Conservation (phyloP, 2,113 vertebrate genomes). For the Zapus hudsonius region DNA sequence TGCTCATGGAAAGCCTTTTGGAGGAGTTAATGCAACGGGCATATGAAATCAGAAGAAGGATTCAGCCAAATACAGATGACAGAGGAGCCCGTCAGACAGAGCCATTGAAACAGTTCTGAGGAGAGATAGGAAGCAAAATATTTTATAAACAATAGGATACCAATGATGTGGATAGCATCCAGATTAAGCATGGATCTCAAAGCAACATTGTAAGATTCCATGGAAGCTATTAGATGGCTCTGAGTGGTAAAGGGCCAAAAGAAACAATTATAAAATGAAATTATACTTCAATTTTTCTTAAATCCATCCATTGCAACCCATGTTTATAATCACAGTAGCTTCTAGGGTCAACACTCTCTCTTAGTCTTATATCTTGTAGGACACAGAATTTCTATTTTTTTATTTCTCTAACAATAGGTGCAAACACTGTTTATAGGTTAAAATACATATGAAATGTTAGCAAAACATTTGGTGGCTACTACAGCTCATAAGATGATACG, state of each 20-base stretch:
- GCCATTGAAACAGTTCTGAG: fast-evolving
- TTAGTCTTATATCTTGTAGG: not conserved
- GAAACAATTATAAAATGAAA: not conserved
- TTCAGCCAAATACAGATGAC: not conserved
- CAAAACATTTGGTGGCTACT: not conserved
- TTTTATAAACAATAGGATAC: not conserved
- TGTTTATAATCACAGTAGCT: not conserved
- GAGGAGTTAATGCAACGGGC: not conserved
- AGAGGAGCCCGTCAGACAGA: not conserved
- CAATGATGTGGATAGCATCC: fast-evolving
- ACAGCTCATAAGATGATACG: not conserved
- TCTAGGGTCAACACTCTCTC: not conserved
- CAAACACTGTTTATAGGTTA: not conserved
- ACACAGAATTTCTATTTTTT: not conserved
- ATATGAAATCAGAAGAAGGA: not conserved
- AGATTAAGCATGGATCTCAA: not conserved
- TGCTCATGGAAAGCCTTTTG: not conserved
- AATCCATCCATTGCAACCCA: not conserved
- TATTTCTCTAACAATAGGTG: not conserved
- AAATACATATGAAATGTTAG: not conserved
- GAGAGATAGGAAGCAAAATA: fast-evolving
- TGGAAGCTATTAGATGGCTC: not conserved
- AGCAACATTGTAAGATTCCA: not conserved
- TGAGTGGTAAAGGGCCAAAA: not conserved
- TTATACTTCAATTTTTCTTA: not conserved